Evolutionary conservation across 2,888 invertebrate genomes (phyloP).

Genomic region (Mythimna albipuncta): DNA sequence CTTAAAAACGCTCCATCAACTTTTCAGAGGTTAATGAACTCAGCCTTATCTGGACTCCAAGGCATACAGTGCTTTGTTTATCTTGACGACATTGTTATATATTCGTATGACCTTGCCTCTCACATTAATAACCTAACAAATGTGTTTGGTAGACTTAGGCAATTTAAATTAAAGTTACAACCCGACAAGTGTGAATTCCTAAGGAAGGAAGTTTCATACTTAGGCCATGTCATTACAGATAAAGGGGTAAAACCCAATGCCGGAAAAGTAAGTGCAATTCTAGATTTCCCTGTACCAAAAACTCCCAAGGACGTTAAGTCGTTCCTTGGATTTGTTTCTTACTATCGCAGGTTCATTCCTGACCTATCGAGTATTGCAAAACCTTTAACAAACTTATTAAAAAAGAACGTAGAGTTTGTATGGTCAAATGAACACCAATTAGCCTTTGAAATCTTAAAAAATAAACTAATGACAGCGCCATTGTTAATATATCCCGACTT

Average conservation of each 20-base stretch:
- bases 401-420: background rate
- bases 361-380: background rate
- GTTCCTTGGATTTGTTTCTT: background rate
- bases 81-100: background rate
- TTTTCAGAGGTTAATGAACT: background rate
- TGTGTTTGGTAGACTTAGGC: background rate
- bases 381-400: background rate
- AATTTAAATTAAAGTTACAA: background rate
- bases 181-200: background rate
- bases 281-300: background rate
- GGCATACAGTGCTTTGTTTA: background rate
- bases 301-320: background rate
- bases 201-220: background rate
- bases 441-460: too few relatives aligned
- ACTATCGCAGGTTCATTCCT: background rate
- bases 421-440: background rate
- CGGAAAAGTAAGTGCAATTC: background rate
- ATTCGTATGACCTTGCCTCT: background rate
- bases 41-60: background rate
- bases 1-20: slow-evolving; percentile 4
- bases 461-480: too few relatives aligned
- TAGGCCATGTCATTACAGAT: background rate
- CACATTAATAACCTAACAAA: background rate
- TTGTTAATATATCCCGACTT: background rate
- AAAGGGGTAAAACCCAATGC: background rate